Base-by-base conservation (phyloP, 2,888 invertebrate genomes). In the Brachynemurus nebulosus region DNA sequence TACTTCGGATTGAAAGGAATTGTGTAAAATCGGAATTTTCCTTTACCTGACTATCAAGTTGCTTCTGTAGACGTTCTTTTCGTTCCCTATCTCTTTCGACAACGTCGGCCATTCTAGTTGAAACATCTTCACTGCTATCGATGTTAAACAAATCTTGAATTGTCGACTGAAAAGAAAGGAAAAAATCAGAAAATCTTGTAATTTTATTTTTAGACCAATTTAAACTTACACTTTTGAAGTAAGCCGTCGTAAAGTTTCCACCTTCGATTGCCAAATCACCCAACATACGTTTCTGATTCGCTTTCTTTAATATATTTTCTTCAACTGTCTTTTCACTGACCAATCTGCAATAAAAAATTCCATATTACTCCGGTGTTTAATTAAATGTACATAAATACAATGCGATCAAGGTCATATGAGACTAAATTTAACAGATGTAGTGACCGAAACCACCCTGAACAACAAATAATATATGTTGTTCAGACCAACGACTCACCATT, bases 301-400 rank as follows among this genome's bases (percentile, higher is more conserved):
- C 98, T 66, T 98, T 99, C 67, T 93, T 95, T 57, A 98, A 68
- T 57, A 98, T 99, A 68, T 99, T 99, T 67, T 99, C 98, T 71
- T 98, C 98, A 35, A 98, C 88, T 8, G 98, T 97, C 67, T 82
- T 86, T 62, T 95, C 91, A 61, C 95, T 93, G 47, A 99, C 88
- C 55, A 99, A 72, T 49, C 97, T 86, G 53, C 14, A 62, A 59
- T 43, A 45, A 44, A 48, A 51, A 45, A 41, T 45, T 27, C 14
- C 41, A 40, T 37, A 27, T 20, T 34, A 37, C n/a, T n/a, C n/a
- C n/a, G n/a, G n/a, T n/a, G n/a, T n/a, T n/a, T n/a, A n/a, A n/a
- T n/a, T n/a, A n/a, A n/a, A n/a, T n/a, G n/a, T n/a, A n/a, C n/a
- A n/a, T n/a, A n/a, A n/a, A n/a, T n/a, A n/a, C n/a, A n/a, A n/a